Base-by-base conservation (phyloP, 2,113 vertebrate species). In the Rana temporaria region DNA sequence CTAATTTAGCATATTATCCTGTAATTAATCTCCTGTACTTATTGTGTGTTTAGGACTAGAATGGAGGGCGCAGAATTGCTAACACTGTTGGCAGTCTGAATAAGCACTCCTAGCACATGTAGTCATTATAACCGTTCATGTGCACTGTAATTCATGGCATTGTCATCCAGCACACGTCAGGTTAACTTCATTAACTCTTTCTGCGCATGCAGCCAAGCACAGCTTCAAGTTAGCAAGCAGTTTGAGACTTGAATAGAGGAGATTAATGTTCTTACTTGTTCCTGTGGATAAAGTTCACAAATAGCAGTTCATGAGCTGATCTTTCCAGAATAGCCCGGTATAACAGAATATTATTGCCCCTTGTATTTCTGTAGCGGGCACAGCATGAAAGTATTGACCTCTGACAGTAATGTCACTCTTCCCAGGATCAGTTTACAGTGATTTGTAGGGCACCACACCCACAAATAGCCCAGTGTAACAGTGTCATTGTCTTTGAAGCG, bases 1-100 rank as follows among this genome's bases (percentile, higher is more conserved):
- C 18, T 24, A 78, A 22, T 67, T 78, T 78, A 67, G 76, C 63
- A 67, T 67, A 78, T 76, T 76, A 62, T 75, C 32, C 57, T 75
- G 48, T 67, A 55, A 78, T 77, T 77, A 77, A 64, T 66, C 48
- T 67, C n/a, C 76, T 78, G 42, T 55, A 55, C 60, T 55, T 78
- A 78, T 57, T 67, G 38, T 55, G 34, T 52, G 53, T 55, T 78
- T 78, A 67, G 53, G 17, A 57, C 9, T 67, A 78, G 42, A 67
- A 57, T 73, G 18, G 16, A 64, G 34, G 4, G 62, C 4, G 11
- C 14, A 48, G 56, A 34, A 60, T 38, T 18, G 67, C 12, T 76
- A 34, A 63, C 24, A 11, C 57, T 19, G 59, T 63, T 34, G 32
- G 38, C 42, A 65, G 42, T 48, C 19, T 55, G 1, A 53, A 34